Evolutionary conservation across 2,888 invertebrate genomes (phyloP).

Genomic region (Andricus quercusramuli): DNA sequence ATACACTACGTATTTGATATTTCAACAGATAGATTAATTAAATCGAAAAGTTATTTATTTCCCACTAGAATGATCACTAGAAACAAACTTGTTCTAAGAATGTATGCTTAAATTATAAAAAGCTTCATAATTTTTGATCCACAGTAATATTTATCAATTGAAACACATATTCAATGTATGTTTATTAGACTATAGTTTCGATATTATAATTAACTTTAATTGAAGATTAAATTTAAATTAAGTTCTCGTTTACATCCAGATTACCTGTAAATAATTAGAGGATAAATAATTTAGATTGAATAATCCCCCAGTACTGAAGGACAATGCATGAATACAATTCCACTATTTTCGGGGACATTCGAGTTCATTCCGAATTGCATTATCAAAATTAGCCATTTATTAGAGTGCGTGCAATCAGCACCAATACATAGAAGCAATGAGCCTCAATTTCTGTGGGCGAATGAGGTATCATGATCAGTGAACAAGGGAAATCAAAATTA

Average conservation of each 20-base stretch:
- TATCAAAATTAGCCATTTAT: conserved; percentile 14
- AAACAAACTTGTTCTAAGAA: too few species aligned
- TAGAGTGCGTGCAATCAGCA: conserved; percentile 2
- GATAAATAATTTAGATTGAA: not conserved
- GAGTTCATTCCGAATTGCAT: conserved; percentile 15
- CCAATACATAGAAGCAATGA: conserved; percentile 1
- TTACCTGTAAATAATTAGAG: not conserved
- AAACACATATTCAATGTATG: too few species aligned
- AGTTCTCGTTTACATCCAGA: not conserved
- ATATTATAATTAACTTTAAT: too few species aligned
- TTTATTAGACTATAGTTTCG: too few species aligned
- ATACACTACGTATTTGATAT: too few species aligned
- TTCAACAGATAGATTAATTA: too few species aligned
- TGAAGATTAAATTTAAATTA: not conserved
- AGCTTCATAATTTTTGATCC: too few species aligned
- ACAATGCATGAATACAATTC: not conserved
- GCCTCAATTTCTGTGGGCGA: conserved; percentile 10
- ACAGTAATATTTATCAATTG: too few species aligned
- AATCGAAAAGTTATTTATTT: too few species aligned
- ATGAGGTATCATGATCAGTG: not conserved
- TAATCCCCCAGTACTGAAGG: not conserved
- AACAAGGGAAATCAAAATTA: not conserved
- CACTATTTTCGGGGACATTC: not conserved
- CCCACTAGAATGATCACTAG: too few species aligned
- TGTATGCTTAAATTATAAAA: too few species aligned